Base-by-base conservation (phyloP, 2,113 vertebrate species). In the Malurus cyaneus region DNA sequence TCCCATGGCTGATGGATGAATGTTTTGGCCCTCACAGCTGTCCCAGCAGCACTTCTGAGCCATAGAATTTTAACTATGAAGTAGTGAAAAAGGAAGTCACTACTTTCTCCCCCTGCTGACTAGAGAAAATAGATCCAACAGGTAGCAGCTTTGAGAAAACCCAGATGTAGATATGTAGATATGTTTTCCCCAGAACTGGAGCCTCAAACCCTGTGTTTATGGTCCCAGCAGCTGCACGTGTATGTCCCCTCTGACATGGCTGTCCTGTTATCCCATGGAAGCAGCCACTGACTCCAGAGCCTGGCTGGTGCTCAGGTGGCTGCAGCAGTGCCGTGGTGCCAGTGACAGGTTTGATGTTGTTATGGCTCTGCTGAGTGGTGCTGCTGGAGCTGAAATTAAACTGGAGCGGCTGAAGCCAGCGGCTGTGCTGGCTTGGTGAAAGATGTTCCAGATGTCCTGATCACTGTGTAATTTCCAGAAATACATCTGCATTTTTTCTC, bases 161-260 rank as follows among this genome's bases (percentile, higher is more conserved):
- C 44, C 82, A 70, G 79, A 25, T 66, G 26, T 50, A 54, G 13
- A 12, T 42, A 25, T 66, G 26, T 50, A 54, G 13, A 12, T 42
- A 8, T 31, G 8, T 84, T 62, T 54, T 47, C 31, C 41, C 54
- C 4, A 8, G 25, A 52, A 42, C 19, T 5, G 8, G 59, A 77
- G 59, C 13, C 39, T 80, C 39, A 12, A 15, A 2, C 11, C 21
- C 9, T 15, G 21, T 74, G 39, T 83, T 73, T 78, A 8, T 18
- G 44, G 18, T 44, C 0, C 0, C 56, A 78, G 19, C 59, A 94
- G 90, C 76, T 83, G 50, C 24, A 26, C 39, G 32, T 10, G 36
- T 25, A 24, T 0, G 0, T 70, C 32, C 53, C 31, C 26, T 88
- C 29, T 0, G 3, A 21, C 1, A 1, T 2, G 2, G 20, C 9